These are phyloP conservation scores for Thecophora atra DNA, from an alignment of 2,888 invertebrate species.

Conservation along the genomic window DNA sequence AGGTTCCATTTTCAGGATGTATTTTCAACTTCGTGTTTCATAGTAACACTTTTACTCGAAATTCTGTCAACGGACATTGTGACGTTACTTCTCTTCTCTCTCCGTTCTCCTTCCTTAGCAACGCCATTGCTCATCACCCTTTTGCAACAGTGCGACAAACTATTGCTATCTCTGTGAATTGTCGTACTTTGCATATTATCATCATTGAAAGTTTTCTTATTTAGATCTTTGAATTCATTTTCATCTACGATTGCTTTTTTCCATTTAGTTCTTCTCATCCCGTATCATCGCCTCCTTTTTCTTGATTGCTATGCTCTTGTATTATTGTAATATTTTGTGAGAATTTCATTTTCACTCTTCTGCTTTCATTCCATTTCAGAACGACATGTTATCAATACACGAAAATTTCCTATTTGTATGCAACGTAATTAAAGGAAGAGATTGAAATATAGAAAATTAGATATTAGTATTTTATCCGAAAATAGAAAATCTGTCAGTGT, in stretches of 20 bases:
- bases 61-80: too few species aligned
- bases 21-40: too few species aligned
- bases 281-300: not conserved
- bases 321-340: not conserved
- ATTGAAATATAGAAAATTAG: not conserved
- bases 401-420: slow-evolving; percentile 4
- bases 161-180: too few species aligned
- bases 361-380: not conserved
- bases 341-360: not conserved
- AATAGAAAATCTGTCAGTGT: too few species aligned
- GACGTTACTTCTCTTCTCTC: too few species aligned
- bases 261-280: not conserved
- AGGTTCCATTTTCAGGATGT: too few species aligned
- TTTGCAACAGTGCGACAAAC: too few species aligned
- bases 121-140: too few species aligned
- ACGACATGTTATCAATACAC: not conserved
- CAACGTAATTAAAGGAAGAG: not conserved
- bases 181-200: too few species aligned
- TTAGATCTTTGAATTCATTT: not conserved
- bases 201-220: not conserved
- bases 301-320: not conserved
- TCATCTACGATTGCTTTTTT: not conserved
- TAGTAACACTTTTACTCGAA: too few species aligned
- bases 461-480: too few species aligned
- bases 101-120: too few species aligned